phyloP scores from a whole-genome alignment of 2,888 invertebrate genomes.

The Pardosa pseudoannulata region DNA sequence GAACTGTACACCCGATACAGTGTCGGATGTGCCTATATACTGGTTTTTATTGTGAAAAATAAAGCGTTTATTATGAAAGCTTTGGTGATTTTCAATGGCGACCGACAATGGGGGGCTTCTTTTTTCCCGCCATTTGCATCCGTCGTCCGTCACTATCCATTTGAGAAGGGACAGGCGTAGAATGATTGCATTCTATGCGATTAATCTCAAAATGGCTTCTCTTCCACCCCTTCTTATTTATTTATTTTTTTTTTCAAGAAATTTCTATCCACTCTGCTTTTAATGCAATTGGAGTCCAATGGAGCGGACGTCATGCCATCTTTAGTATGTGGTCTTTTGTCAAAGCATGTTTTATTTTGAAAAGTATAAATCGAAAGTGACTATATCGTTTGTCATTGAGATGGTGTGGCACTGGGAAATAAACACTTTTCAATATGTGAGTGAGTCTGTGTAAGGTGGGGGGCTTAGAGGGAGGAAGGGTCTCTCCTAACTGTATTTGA shows the following conservation, averaged over 20 bases:
- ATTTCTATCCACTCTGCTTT: conserved; percentile 6
- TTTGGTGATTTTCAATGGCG: conserved; percentile 45
- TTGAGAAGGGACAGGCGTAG: background rate
- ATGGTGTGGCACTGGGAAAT: background rate
- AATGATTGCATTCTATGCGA: conserved; percentile 9
- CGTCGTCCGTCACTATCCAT: background rate
- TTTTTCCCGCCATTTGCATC: conserved; percentile 37
- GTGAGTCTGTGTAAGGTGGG: too few species aligned
- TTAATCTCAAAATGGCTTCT: conserved; percentile 13
- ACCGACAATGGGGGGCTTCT: conserved; percentile 33
- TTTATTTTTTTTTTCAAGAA: conserved; percentile 5
- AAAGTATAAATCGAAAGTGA: background rate
- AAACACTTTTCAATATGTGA: background rate
- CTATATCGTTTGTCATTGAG: conserved; percentile 1
- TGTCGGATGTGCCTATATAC: conserved; percentile 11
- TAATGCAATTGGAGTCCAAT: conserved; percentile 12
- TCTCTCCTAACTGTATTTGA: background rate
- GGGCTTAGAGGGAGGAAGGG: too few species aligned
- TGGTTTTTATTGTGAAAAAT: conserved; percentile 15
- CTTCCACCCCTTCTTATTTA: background rate
- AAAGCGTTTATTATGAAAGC: conserved; percentile 50
- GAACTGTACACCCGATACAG: background rate
- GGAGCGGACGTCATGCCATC: background rate
- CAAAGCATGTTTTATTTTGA: conserved; percentile 1
- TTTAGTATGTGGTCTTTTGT: background rate